Conservation (phyloP, 2,888 invertebrate genomes). For the Philonicus albiceps region DNA sequence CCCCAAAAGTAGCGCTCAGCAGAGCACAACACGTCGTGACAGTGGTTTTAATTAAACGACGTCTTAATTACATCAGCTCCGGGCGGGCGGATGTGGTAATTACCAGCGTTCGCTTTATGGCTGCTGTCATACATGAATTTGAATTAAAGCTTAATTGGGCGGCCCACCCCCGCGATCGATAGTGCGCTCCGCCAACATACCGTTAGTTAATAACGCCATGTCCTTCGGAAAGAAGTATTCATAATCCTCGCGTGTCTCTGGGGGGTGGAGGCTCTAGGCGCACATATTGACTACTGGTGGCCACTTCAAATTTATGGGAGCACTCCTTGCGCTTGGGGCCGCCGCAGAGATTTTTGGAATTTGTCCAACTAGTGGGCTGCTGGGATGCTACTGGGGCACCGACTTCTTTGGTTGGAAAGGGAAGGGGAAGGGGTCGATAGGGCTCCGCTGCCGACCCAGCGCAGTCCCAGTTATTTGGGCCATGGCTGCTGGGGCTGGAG, state of each 20-base stretch:
- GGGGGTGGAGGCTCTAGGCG: not conserved
- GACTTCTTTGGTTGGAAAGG: not conserved
- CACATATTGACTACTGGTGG: not conserved
- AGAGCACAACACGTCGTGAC: constrained; percentile 8
- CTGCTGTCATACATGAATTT: constrained; percentile 10
- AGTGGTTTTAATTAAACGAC: constrained; percentile 15
- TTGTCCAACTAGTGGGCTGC: not conserved
- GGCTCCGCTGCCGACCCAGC: not conserved
- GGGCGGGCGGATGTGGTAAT: not conserved
- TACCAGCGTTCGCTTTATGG: not conserved
- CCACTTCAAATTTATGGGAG: not conserved
- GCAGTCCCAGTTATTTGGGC: not conserved
- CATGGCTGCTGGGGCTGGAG: not conserved
- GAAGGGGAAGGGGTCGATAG: not conserved
- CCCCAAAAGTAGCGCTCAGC: not conserved
- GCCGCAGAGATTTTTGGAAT: constrained; percentile 3
- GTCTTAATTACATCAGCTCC: constrained; percentile 14
- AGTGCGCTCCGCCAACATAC: not conserved
- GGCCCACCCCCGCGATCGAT: not conserved
- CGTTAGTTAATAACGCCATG: not conserved
- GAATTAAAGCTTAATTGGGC: constrained; percentile 6
- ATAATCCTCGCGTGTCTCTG: not conserved
- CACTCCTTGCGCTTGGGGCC: not conserved
- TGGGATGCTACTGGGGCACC: not conserved
- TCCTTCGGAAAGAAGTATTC: constrained; percentile 10